Conservation (phyloP, 2,113 vertebrate species). For the Agapornis roseicollis region DNA sequence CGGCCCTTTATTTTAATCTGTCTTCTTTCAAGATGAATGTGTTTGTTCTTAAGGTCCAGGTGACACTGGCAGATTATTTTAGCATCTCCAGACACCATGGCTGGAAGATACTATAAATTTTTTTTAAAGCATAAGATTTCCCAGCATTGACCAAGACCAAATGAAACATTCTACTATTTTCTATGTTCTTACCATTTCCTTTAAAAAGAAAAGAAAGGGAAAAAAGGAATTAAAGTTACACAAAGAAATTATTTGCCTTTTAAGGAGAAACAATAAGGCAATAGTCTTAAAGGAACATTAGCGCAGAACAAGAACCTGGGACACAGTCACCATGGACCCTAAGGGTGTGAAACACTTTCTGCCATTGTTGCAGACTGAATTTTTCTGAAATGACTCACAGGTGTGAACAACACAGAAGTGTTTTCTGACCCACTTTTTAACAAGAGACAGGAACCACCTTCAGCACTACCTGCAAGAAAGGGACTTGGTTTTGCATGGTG, state of each 20-base stretch:
- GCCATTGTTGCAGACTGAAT: neutral
- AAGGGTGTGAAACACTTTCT: neutral
- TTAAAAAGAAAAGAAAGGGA: neutral
- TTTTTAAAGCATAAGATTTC: neutral
- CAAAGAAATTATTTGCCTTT: neutral
- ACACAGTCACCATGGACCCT: neutral
- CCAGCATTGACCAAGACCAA: neutral
- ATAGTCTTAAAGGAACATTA: neutral
- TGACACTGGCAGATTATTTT: neutral
- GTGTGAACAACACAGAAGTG: neutral
- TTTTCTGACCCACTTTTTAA: neutral
- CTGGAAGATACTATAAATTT: neutral
- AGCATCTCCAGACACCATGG: neutral
- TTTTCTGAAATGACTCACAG: neutral
- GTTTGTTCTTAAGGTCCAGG: conserved; percentile 42
- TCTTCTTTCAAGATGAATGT: conserved; percentile 33
- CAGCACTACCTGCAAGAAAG: neutral
- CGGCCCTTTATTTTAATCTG: conserved; percentile 27
- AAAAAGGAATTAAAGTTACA: neutral
- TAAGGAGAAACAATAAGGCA: neutral
- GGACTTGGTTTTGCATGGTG: neutral
- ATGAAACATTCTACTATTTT: neutral
- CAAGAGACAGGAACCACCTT: neutral
- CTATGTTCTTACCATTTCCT: neutral
- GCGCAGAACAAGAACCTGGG: neutral